Evolutionary conservation across 2,888 invertebrate genomes (phyloP).

Genomic region (Zelleria hepariella): DNA sequence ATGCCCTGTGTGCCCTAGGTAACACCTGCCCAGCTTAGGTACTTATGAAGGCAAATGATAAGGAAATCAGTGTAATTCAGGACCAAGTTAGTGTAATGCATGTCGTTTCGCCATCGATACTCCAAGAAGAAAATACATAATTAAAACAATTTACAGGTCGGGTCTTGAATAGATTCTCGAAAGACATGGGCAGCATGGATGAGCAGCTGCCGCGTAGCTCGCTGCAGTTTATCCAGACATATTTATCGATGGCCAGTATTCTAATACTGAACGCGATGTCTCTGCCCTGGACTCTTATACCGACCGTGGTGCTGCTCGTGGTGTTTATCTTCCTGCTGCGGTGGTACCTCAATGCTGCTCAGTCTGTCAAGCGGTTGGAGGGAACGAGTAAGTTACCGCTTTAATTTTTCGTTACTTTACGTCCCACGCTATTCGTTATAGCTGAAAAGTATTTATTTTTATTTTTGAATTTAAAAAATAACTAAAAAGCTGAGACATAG

Average conservation of each 20-base stretch:
- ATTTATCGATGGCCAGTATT: slow-evolving; percentile 45
- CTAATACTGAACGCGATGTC: slow-evolving; percentile 51
- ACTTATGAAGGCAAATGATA: no score
- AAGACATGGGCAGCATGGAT: slow-evolving; percentile 86
- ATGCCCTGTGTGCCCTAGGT: no score
- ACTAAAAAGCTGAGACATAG: no score
- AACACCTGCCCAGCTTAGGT: no score
- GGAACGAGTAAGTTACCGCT: slow-evolving; percentile 76
- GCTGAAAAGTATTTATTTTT: no score
- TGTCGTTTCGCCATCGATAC: no score
- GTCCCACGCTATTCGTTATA: no score
- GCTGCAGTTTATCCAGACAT: slow-evolving; percentile 74
- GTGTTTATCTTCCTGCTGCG: slow-evolving; percentile 75
- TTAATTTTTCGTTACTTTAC: no score
- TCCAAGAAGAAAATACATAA: no score
- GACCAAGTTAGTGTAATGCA: no score
- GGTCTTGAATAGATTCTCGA: slow-evolving; percentile 84
- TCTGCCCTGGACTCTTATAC: slow-evolving; percentile 54
- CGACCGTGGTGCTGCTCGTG: slow-evolving; percentile 47
- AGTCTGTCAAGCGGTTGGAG: slow-evolving; percentile 81
- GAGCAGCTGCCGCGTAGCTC: slow-evolving; percentile 78
- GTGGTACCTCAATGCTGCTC: slow-evolving; percentile 80
- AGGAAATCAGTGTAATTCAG: no score
- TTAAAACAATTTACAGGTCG: slow-evolving; percentile 46
- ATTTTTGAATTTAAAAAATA: no score